phyloP scores from a whole-genome alignment of 2,888 invertebrate species.

The Pheosia tremula region DNA sequence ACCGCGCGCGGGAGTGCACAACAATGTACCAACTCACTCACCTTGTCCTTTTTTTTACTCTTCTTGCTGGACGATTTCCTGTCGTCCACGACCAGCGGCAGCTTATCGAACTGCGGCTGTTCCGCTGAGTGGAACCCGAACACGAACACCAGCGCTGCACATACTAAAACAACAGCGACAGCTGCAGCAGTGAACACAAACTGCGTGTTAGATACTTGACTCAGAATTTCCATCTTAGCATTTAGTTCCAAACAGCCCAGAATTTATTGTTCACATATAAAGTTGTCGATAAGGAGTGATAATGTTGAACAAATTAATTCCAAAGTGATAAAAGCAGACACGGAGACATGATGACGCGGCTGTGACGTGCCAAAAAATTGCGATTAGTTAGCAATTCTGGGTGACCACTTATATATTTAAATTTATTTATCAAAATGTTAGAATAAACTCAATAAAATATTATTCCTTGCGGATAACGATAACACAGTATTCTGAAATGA shows the following conservation, averaged over 20 bases:
- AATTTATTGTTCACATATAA: conserved; percentile 76
- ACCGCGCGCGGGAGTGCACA: conserved; percentile 53
- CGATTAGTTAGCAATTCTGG: conserved; percentile 46
- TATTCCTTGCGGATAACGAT: too few relatives aligned
- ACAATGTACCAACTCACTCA: conserved; percentile 62
- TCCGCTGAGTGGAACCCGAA: conserved; percentile 92
- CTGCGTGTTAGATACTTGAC: conserved; percentile 84
- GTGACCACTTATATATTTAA: conserved; percentile 37
- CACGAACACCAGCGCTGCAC: conserved; percentile 89
- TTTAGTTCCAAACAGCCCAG: conserved; percentile 58
- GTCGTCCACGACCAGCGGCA: conserved; percentile 86
- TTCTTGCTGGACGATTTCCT: conserved; percentile 88
- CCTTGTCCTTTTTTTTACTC: conserved; percentile 89
- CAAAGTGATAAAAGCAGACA: conserved; percentile 82
- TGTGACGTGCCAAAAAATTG: conserved; percentile 86
- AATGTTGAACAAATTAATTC: conserved; percentile 80
- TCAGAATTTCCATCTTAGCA: conserved; percentile 84
- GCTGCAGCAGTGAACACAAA: conserved; percentile 83
- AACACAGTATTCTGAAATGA: too few relatives aligned
- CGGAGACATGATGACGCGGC: conserved; percentile 88
- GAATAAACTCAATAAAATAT: too few relatives aligned
- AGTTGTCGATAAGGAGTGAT: conserved; percentile 77
- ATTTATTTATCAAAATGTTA: neutral
- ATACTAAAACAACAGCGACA: conserved; percentile 87
- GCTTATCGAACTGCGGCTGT: conserved; percentile 92